Conservation (phyloP, 2,797 vertebrate genomes). For the Lepilemur septentrionalis region DNA sequence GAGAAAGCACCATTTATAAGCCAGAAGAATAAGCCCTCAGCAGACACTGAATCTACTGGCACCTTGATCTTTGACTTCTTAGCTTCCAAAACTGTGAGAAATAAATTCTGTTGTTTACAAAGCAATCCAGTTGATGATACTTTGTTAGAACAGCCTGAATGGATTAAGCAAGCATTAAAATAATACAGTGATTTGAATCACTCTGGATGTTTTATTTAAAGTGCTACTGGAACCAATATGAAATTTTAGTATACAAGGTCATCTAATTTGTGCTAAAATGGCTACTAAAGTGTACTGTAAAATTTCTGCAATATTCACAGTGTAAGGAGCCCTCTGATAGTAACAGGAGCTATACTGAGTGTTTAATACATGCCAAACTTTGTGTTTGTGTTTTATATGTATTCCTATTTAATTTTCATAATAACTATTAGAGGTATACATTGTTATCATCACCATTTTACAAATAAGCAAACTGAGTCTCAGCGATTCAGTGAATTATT, state of each 20-base stretch:
- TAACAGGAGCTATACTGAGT: background rate
- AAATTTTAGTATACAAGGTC: background rate
- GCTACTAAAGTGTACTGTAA: background rate
- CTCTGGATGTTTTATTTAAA: background rate
- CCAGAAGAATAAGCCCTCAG: background rate
- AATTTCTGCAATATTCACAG: background rate
- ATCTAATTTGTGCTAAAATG: background rate
- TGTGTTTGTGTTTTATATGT: background rate
- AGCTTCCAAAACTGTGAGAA: background rate
- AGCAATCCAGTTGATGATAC: background rate
- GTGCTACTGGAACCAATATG: background rate
- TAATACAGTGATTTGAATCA: background rate
- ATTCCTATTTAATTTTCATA: background rate
- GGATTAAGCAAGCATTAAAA: background rate
- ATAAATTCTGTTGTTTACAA: background rate
- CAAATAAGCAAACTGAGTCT: slow-evolving; percentile 3
- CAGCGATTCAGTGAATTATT: background rate
- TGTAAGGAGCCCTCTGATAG: background rate
- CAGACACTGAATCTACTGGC: background rate
- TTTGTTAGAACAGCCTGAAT: background rate
- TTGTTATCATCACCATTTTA: background rate
- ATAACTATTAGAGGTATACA: background rate
- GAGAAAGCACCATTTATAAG: background rate
- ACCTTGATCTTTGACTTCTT: background rate
- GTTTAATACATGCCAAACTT: background rate